Conservation (phyloP, 1,140 invertebrate species). For the Pogonomyrmex californicus region DNA sequence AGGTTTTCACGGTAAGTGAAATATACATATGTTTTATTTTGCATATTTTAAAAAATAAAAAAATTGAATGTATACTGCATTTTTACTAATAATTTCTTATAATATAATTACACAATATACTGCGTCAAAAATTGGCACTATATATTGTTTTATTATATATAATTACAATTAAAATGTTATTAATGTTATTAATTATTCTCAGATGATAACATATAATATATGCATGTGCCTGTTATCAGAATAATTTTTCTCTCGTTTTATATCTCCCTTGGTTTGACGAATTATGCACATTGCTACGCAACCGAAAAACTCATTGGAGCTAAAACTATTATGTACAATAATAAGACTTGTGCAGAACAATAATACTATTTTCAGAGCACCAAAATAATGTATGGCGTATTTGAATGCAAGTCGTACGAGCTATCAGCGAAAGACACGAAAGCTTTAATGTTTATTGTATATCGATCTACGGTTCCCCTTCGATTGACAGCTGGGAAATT, state of each 20-base stretch:
- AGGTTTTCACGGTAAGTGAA: constrained; percentile 59
- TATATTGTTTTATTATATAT: neutral
- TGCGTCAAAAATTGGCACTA: neutral
- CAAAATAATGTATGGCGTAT: neutral
- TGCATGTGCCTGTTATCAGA: neutral
- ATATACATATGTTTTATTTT: neutral
- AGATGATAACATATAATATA: constrained; percentile 38
- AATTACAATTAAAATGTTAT: neutral
- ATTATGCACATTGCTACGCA: constrained; percentile 69
- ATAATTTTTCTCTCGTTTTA: constrained; percentile 57
- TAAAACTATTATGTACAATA: constrained; percentile 26
- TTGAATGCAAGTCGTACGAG: constrained; percentile 35
- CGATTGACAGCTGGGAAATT: constrained; percentile 43
- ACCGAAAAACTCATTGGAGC: constrained; percentile 60
- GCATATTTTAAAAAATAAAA: neutral
- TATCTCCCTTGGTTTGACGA: constrained; percentile 10
- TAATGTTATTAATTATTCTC: neutral
- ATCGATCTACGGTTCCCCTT: constrained; percentile 25
- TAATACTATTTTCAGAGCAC: constrained; percentile 33
- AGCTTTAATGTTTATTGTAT: constrained; percentile 9
- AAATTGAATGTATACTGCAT: neutral
- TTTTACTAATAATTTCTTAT: neutral
- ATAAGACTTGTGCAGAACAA: neutral
- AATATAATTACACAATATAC: neutral
- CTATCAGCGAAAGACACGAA: constrained; percentile 8